These are phyloP conservation scores for Drosophila sordidula DNA, from an alignment of 2,888 invertebrate species.

Conservation along the genomic window DNA sequence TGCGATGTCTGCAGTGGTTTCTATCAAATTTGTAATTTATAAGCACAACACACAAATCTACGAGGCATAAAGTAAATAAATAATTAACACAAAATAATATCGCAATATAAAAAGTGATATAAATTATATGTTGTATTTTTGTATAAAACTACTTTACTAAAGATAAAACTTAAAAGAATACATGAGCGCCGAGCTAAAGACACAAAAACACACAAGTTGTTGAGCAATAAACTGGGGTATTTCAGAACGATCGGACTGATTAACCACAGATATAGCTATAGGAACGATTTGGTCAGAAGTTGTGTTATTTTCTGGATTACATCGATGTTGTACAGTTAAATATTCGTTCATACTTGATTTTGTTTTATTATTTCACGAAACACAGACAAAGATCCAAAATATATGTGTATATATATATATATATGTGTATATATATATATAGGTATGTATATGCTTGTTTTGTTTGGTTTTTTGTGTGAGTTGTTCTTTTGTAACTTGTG, in stretches of 20 bases:
- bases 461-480: conserved; percentile 21
- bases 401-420: conserved; percentile 49
- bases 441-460: conserved; percentile 35
- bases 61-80: conserved; percentile 1
- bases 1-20: conserved; percentile 64
- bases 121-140: conserved; percentile 47
- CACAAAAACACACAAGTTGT: conserved; percentile 38
- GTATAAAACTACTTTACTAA: conserved; percentile 38
- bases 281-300: conserved; percentile 20
- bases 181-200: conserved; percentile 34
- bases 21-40: conserved; percentile 52
- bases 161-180: conserved; percentile 63
- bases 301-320: neutral
- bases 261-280: conserved; percentile 17
- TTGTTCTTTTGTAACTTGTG: conserved; percentile 44
- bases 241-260: conserved; percentile 1
- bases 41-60: conserved; percentile 10
- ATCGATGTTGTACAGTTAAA: conserved; percentile 15
- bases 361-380: conserved; percentile 76
- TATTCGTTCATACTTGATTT: conserved; percentile 49
- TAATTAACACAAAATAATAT: conserved; percentile 32
- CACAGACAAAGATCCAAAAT: conserved; percentile 82
- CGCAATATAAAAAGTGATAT: conserved; percentile 53
- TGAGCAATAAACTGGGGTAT: conserved; percentile 11
- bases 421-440: conserved; percentile 37